Base-by-base conservation (phyloP, 2,888 invertebrate genomes). In the Melanargia galathea region DNA sequence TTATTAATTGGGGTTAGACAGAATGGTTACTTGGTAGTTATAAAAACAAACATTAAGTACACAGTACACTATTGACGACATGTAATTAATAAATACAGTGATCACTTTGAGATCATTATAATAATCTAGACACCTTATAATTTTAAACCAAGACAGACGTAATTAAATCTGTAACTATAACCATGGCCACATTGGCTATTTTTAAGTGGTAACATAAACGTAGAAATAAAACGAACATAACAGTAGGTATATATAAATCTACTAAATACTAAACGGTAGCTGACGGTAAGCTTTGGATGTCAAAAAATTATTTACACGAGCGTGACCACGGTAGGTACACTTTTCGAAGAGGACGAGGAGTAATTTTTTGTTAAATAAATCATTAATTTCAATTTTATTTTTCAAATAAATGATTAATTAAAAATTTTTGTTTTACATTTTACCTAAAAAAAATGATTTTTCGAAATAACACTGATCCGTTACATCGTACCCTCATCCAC, bases 41-140 rank as follows among this genome's bases (percentile, higher is more conserved):
- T 18, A 35, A 63, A 57, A 56, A 62, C 46, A 62, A 58, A 69
- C 64, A 64, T 87, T 90, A 90, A 90, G 89, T 90, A 90, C 89
- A 81, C 81, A 90, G 89, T 90, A 90, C 89, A 81, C 81, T 81
- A 86, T 84, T 84, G 85, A 87, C 82, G 84, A 87, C 82, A 86
- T 80, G 82, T 82, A 82, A 88, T 86, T 80, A 85, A 87, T 86
- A 87, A 88, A 90, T 88, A 90, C 89, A 89, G 83, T 90, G 90
- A 91, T 89, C 90, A 84, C 86, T 81, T 88, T 90, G 90, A 91
- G 90, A 91, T 91, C 90, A 81, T 79, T 75, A 82, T 83, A 82
- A 85, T 87, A 88, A 75, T 82, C 87, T 89, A 89, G 33, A 87
- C 75, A 77, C 73, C 78, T 82, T 85, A 87, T 71, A 77, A 79